Evolutionary conservation across 2,797 vertebrate genomes (phyloP).

Genomic region (Pseudopleuronectes americanus): DNA sequence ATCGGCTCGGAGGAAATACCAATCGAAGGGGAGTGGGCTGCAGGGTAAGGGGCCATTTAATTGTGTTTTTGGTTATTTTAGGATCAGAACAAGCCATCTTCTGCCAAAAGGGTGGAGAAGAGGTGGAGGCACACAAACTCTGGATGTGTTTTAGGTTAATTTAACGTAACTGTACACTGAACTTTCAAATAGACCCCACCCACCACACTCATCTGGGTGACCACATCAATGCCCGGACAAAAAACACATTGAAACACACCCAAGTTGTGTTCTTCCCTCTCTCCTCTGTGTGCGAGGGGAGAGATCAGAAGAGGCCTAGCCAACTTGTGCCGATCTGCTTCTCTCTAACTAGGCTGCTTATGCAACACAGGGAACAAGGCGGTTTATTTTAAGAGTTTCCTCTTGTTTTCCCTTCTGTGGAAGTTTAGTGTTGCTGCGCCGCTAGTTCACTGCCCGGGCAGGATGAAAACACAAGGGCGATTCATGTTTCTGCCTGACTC

Average conservation of each 20-base stretch:
- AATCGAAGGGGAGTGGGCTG: neutral
- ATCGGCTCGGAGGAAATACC: slow-evolving; percentile 10
- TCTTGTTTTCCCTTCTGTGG: slow-evolving; percentile 45
- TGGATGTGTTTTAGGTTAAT: slow-evolving; percentile 40
- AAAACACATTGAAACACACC: slow-evolving; percentile 21
- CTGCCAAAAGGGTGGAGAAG: slow-evolving; percentile 12
- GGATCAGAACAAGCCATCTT: slow-evolving; percentile 3
- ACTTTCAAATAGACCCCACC: slow-evolving; percentile 32
- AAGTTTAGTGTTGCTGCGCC: slow-evolving; percentile 22
- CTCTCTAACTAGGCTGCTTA: slow-evolving; percentile 47
- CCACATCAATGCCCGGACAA: slow-evolving; percentile 43
- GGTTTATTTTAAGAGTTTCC: slow-evolving; percentile 63
- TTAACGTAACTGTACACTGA: slow-evolving; percentile 16
- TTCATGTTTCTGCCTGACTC: slow-evolving; percentile 44
- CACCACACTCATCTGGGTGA: slow-evolving; percentile 6
- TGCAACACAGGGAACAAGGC: slow-evolving; percentile 41
- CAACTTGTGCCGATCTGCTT: slow-evolving; percentile 38
- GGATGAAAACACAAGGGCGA: slow-evolving; percentile 43
- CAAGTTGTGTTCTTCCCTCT: slow-evolving; percentile 21
- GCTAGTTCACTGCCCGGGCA: slow-evolving; percentile 48
- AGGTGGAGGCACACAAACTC: slow-evolving; percentile 25
- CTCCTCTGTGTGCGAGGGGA: neutral
- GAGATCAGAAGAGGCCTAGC: slow-evolving; percentile 9
- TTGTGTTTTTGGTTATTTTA: slow-evolving; percentile 29
- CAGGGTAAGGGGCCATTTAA: neutral